A percentile compares a stretch with the other conserved stretches of the same genome.
Conservation (phyloP, 2,888 invertebrate species). For the Agonum fuliginosum region DNA sequence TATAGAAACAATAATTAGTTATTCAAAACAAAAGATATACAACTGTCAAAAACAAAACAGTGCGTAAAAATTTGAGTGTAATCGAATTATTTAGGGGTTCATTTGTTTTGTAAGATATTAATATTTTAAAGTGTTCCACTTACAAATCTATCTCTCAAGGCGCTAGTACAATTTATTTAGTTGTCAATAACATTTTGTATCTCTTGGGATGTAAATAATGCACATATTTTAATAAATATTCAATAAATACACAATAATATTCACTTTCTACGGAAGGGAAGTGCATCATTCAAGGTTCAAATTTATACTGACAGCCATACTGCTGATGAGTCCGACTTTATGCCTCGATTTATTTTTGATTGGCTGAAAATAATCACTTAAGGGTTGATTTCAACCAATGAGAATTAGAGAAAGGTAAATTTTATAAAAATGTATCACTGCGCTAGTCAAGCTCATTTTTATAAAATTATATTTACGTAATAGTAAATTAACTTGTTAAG, state of each 20-base stretch:
- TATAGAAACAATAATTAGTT: background rate
- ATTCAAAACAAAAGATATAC: no score
- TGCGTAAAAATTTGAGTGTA: background rate
- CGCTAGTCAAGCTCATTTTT: conserved; percentile 20
- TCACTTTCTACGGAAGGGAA: conserved; percentile 83
- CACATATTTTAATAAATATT: conserved; percentile 43
- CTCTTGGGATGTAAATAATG: conserved; percentile 64
- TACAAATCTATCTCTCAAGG: conserved; percentile 63
- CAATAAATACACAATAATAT: conserved; percentile 68
- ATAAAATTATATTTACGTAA: background rate
- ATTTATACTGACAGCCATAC: conserved; percentile 99
- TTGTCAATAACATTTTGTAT: conserved; percentile 68
- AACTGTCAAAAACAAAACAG: background rate
- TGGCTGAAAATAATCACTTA: conserved; percentile 73
- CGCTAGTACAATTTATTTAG: conserved; percentile 63
- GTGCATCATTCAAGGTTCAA: conserved; percentile 90
- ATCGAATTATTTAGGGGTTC: background rate
- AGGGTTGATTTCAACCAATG: conserved; percentile 57
- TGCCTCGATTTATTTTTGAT: conserved; percentile 81
- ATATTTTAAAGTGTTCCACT: conserved; percentile 9
- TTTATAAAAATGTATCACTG: conserved; percentile 41
- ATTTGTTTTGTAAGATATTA: conserved; percentile 27
- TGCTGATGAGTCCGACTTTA: conserved; percentile 90
- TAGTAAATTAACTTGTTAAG: background rate
- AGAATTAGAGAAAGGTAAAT: conserved; percentile 38